Evolutionary conservation across 1,140 invertebrate species (phyloP), one percentile per base, ranked within the genome.

Genomic region (Danaus plexippus): DNA sequence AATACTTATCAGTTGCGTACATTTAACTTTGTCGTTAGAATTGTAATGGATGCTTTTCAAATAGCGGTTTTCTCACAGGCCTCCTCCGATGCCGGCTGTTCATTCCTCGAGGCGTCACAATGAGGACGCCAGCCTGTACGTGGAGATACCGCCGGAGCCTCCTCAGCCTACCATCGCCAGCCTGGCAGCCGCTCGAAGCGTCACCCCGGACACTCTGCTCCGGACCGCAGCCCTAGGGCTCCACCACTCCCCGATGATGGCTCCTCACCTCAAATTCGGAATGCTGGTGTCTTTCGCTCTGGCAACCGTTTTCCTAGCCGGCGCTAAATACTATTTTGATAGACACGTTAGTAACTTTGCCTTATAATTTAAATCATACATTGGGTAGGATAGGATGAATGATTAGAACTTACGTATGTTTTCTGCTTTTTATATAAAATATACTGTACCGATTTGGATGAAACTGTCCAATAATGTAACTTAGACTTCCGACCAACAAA

Each of bases 301-400:
- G 12, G 89, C 89, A 5, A 90, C 91, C 9, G 87, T 90, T 11
- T 92, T 92, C 65, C 85, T 92, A 18, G 90, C 89, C 1, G 90
- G 89, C 13, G 90, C 90, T 0, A 92, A 91, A 74, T 91, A 92
- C 76, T 93, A 92, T 65, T 91, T 92, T 57, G 90, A 92, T 67
- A 86, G 90, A 69, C 88, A 91, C 80, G 91, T 90, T 63, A 86
- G 71, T 69, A 50, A 12, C 50, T 15, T 6, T 9, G 42, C 9
- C 46, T 13, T 41, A 12, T 42, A 49, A 8, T 32, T 5, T 32
- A 7, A 32, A 2, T 32, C 7, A 32, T 32, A 32, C 22, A 15
- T 32, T 32, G 22, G 22, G 7, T 32, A 8, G 22, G 22, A 32
- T n/a, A 22, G 2, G 18, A 22, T 22, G 6, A 22, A 22, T 22